phyloP scores from a whole-genome alignment of 2,113 vertebrate species.

The Heterotilapia buettikoferi region DNA sequence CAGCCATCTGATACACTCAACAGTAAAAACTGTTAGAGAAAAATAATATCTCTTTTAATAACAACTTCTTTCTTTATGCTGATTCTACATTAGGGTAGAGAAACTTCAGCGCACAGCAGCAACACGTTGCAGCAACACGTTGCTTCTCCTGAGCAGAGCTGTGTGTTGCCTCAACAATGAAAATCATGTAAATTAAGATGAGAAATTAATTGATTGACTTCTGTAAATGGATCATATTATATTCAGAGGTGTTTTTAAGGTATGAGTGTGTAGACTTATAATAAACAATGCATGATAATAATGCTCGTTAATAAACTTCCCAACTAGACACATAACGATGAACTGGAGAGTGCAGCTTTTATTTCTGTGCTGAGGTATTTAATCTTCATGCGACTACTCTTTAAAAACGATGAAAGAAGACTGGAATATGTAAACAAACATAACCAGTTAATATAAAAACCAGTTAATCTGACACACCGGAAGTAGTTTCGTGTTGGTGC shows the following conservation, averaged over 20 bases:
- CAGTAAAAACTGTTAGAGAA: background rate
- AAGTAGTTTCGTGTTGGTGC: fast-evolving
- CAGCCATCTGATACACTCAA: fast-evolving
- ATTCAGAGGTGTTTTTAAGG: background rate
- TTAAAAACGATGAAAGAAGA: background rate
- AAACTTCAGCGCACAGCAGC: fast-evolving
- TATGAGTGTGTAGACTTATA: background rate
- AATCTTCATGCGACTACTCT: fast-evolving
- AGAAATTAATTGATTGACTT: fast-evolving
- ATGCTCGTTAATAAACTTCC: background rate
- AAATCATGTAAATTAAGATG: background rate
- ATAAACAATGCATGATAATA: background rate
- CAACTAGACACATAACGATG: background rate
- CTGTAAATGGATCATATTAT: background rate
- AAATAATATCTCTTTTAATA: background rate
- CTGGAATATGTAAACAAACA: background rate
- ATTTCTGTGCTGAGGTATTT: background rate
- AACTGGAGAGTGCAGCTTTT: background rate
- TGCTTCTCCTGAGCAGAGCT: background rate
- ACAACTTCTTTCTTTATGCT: background rate
- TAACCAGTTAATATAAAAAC: background rate
- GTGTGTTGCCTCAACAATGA: background rate
- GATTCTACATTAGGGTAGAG: background rate
- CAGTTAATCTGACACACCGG: background rate
- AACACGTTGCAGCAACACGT: fast-evolving